A percentile compares a stretch with the other conserved stretches of the same genome.
These are phyloP conservation scores for Venusia cambrica DNA, from an alignment of 2,888 invertebrate species.

Conservation along the genomic window DNA sequence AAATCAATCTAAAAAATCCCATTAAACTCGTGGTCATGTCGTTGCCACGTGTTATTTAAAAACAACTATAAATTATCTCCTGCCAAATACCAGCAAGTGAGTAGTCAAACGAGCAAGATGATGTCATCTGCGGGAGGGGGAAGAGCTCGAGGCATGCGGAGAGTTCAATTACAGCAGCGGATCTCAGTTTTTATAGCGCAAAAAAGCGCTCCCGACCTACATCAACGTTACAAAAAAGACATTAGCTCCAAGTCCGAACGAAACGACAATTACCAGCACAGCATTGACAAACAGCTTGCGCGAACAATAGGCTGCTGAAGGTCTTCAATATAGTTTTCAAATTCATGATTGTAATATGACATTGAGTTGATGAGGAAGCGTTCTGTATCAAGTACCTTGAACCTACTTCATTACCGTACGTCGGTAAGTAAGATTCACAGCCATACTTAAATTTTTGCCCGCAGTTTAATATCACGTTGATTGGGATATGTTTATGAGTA, in stretches of 20 bases:
- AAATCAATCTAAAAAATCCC: too few relatives aligned
- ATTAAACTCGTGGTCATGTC: constrained; percentile 2
- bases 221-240: constrained; percentile 60
- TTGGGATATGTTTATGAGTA: too few relatives aligned
- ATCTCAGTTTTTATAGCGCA: constrained; percentile 53
- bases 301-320: constrained; percentile 35
- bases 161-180: constrained; percentile 43
- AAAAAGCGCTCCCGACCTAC: constrained; percentile 69
- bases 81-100: constrained; percentile 26
- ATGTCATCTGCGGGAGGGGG: constrained; percentile 41
- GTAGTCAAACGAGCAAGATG: constrained; percentile 33
- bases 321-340: constrained; percentile 40
- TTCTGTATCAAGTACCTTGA: too few relatives aligned
- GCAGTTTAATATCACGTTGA: too few relatives aligned
- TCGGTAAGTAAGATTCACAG: constrained; percentile 16
- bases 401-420: constrained; percentile 33
- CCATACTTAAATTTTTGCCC: too few relatives aligned
- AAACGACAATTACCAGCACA: constrained; percentile 37
- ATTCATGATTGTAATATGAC: constrained; percentile 43
- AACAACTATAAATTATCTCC: constrained; percentile 15
- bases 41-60: constrained; percentile 12
- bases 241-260: constrained; percentile 37
- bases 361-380: constrained; percentile 41
- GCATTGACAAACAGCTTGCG: constrained; percentile 36
- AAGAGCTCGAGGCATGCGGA: constrained; percentile 27